phyloP scores from a whole-genome alignment of 2,797 vertebrate genomes.

The Mormyrus hasselquistii region DNA sequence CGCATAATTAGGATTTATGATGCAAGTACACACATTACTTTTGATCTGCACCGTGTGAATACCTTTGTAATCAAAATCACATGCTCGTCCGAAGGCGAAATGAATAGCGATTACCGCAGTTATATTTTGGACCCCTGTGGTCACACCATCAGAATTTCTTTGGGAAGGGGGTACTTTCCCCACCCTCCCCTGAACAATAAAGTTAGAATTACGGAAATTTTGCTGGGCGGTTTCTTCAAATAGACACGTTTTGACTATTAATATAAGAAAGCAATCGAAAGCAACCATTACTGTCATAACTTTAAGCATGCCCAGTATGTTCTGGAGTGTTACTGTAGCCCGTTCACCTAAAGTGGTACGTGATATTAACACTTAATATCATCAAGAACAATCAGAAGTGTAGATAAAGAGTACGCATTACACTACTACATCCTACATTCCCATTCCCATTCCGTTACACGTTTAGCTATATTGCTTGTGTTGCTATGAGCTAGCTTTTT shows the following conservation, averaged over 20 bases:
- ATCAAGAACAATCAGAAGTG: not conserved
- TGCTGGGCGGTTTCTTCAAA: not conserved
- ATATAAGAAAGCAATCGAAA: not conserved
- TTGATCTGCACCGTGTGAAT: not conserved
- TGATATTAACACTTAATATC: not conserved
- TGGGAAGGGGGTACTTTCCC: not conserved
- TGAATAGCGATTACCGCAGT: not conserved
- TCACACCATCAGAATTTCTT: not conserved
- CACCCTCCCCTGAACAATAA: constrained; percentile 7
- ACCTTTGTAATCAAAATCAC: not conserved
- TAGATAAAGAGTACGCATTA: not conserved
- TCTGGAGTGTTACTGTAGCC: not conserved
- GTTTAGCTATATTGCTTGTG: not conserved
- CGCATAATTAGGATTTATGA: constrained; percentile 16
- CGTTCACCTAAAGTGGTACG: not conserved
- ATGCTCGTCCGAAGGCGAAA: not conserved
- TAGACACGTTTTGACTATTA: not conserved
- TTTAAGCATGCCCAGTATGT: not conserved
- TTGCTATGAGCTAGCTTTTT: not conserved
- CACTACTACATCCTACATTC: not conserved
- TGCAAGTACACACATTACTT: not conserved
- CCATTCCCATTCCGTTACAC: not conserved
- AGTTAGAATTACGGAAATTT: constrained; percentile 4
- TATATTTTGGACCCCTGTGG: constrained; percentile 1
- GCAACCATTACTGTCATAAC: not conserved